These are phyloP conservation scores for Malurus leucopterus DNA, from an alignment of 2,797 vertebrate genomes.

Conservation along the genomic window DNA sequence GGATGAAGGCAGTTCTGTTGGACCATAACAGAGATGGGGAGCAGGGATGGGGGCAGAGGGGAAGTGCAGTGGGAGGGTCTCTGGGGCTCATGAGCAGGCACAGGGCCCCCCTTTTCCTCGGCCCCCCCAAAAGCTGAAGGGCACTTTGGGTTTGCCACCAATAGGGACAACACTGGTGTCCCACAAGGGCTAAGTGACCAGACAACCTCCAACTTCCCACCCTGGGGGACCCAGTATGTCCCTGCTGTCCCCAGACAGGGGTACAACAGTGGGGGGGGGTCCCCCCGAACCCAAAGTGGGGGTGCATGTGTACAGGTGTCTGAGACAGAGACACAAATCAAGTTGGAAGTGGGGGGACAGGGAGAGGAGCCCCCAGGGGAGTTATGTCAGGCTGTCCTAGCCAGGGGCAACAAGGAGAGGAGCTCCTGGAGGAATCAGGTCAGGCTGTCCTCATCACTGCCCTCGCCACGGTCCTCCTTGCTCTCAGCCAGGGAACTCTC, in stretches of 20 bases:
- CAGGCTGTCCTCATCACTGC: slow-evolving; percentile 77
- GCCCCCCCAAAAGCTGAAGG: neutral
- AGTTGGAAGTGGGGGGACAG: neutral
- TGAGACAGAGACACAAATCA: neutral
- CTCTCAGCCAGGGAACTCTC: slow-evolving; percentile 85
- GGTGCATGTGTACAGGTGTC: neutral
- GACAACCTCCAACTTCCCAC: neutral
- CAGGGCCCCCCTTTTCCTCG: neutral
- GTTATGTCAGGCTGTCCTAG: slow-evolving; percentile 62
- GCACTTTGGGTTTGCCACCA: neutral
- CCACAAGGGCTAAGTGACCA: neutral
- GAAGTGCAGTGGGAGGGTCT: neutral
- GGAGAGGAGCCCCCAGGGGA: neutral
- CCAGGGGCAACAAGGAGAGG: neutral
- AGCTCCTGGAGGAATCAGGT: slow-evolving; percentile 13
- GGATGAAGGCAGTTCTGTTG: neutral
- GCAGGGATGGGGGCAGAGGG: neutral
- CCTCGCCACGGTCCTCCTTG: slow-evolving; percentile 74
- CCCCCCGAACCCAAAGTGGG: neutral
- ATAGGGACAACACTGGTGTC: neutral
- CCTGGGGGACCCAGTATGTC: neutral
- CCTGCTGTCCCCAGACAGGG: neutral
- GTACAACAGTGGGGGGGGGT: neutral
- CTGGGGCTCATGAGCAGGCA: neutral
- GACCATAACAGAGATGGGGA: neutral